Conservation (phyloP, 1,140 invertebrate species). For the Pseudomyrmex cubaensis region DNA sequence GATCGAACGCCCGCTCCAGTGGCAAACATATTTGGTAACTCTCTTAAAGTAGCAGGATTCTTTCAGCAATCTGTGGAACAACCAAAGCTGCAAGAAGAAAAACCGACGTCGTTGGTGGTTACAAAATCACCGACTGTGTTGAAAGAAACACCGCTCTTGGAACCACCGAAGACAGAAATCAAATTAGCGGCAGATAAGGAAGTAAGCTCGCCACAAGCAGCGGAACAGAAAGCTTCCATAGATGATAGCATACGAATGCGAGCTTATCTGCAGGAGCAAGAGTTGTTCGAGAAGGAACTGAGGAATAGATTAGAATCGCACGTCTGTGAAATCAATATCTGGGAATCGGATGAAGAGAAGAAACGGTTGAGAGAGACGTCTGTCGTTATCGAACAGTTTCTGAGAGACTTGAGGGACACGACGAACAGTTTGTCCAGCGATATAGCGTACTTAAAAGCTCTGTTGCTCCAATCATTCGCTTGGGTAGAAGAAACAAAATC, state of each 20-base stretch:
- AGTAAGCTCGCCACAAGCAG: conserved; percentile 5
- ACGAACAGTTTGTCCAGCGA: conserved; percentile 81
- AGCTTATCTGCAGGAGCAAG: conserved; percentile 81
- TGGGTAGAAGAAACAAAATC: conserved; percentile 85
- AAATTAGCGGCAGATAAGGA: conserved; percentile 52
- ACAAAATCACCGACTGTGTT: conserved; percentile 26
- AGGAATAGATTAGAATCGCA: conserved; percentile 71
- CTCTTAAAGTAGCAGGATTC: conserved; percentile 52
- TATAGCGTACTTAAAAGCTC: conserved; percentile 81
- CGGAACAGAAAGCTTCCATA: conserved; percentile 64
- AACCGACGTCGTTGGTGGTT: neutral
- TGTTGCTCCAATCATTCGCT: conserved; percentile 83
- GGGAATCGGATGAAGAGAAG: conserved; percentile 85
- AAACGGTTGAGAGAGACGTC: conserved; percentile 80
- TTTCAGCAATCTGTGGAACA: conserved; percentile 48
- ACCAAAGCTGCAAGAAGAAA: conserved; percentile 44
- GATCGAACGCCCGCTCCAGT: conserved; percentile 65
- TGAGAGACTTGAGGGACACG: conserved; percentile 83
- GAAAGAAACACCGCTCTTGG: conserved; percentile 16
- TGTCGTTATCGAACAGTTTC: conserved; percentile 82
- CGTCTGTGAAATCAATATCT: conserved; percentile 65
- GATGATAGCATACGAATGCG: conserved; percentile 73
- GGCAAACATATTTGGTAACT: conserved; percentile 70
- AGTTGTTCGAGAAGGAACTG: conserved; percentile 85
- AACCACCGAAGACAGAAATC: conserved; percentile 46